Conservation (phyloP, 1,140 invertebrate species). For the Panagrolaimus sp. region DNA sequence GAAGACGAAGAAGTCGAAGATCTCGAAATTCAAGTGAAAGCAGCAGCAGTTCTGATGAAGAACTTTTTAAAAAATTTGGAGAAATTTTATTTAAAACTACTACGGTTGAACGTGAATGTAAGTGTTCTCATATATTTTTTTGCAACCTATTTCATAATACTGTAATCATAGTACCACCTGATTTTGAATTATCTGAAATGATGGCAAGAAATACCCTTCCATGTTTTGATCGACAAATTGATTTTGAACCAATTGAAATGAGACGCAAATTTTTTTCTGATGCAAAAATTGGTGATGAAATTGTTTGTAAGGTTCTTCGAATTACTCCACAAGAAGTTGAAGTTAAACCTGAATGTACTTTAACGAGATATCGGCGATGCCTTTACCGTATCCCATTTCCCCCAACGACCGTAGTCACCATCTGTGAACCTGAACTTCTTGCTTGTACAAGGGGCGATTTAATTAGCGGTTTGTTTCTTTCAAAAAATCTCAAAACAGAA, state of each 20-base stretch:
- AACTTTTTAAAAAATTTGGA: no score
- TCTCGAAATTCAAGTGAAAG: not conserved
- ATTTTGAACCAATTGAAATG: not conserved
- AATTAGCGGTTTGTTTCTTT: conserved; percentile 15
- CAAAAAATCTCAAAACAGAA: not conserved
- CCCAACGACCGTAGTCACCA: not conserved
- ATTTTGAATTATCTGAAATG: conserved; percentile 9
- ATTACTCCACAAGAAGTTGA: not conserved
- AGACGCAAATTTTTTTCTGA: not conserved
- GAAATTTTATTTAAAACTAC: no score
- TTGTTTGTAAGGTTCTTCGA: conserved; percentile 8
- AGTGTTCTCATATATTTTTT: no score
- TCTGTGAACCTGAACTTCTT: not conserved
- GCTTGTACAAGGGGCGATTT: not conserved
- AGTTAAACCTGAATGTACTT: conserved; percentile 10
- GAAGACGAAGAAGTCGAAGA: not conserved
- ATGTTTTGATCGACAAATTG: not conserved
- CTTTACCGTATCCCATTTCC: conserved; percentile 7
- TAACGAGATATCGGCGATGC: conserved; percentile 1
- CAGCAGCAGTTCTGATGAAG: not conserved
- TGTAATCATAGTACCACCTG: not conserved
- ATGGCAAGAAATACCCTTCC: conserved; percentile 9
- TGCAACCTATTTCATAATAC: no score
- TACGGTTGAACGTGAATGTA: no score
- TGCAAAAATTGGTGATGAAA: not conserved